A percentile compares a stretch with the other conserved stretches of the same genome.
Conservation (phyloP, 2,113 vertebrate species). For the Mormyrus iriodes region DNA sequence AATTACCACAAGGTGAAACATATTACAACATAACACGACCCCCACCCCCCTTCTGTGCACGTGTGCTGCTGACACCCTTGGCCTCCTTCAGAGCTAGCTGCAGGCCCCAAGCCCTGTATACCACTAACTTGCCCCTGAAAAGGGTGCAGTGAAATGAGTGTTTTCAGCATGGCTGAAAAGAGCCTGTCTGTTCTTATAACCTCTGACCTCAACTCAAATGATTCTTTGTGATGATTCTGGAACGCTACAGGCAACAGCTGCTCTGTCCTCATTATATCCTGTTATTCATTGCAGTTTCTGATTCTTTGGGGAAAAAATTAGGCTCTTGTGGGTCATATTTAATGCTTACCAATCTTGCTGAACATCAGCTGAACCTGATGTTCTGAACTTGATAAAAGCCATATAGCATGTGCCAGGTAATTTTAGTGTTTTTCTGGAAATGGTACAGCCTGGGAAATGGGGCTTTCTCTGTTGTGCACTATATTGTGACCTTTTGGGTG, state of each 20-base stretch:
- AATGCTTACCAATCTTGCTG: slow-evolving; percentile 1
- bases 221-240: neutral
- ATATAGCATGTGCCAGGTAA: neutral
- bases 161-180: neutral
- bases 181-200: neutral
- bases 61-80: neutral
- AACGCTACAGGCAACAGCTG: neutral
- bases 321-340: neutral
- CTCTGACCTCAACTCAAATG: neutral
- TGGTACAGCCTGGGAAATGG: neutral
- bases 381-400: neutral
- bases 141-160: neutral
- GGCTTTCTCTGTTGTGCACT: neutral
- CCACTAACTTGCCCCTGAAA: neutral
- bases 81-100: neutral
- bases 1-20: neutral
- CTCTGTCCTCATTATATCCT: neutral
- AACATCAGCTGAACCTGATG: neutral
- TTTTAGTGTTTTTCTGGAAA: slow-evolving; percentile 1
- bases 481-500: neutral
- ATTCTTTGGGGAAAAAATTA: neutral
- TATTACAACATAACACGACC: neutral
- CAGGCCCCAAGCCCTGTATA: neutral
- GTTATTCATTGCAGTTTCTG: neutral
- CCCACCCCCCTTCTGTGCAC: neutral